Evolutionary conservation across 2,888 invertebrate species (phyloP).

Genomic region (Cylindroiulus punctatus): DNA sequence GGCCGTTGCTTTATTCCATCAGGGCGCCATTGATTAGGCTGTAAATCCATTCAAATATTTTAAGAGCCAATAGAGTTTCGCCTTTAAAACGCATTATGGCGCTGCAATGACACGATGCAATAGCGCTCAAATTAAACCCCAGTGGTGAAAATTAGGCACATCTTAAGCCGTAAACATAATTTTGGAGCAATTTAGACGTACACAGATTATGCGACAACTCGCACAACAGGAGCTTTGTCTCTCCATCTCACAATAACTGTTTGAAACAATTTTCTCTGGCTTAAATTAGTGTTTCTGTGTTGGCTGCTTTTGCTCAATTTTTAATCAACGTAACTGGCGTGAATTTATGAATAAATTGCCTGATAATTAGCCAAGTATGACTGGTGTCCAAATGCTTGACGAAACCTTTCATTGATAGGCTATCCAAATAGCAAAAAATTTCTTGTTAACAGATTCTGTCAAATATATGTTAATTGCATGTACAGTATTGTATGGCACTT

Average conservation of each 20-base stretch:
- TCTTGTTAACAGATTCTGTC: too few species aligned
- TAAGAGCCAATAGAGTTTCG: constrained; percentile 34
- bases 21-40: constrained; percentile 33
- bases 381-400: too few species aligned
- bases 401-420: too few species aligned
- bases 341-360: too few species aligned
- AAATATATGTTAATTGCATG: too few species aligned
- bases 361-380: too few species aligned
- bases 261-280: constrained; percentile 9
- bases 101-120: constrained; percentile 38
- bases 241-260: neutral
- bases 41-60: constrained; percentile 34
- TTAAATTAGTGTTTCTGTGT: neutral
- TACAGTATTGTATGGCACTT: neutral
- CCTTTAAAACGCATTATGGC: constrained; percentile 43
- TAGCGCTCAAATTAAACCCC: constrained; percentile 30
- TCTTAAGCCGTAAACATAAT: constrained; percentile 47
- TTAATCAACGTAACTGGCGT: too few species aligned
- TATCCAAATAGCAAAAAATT: too few species aligned
- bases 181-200: constrained; percentile 38
- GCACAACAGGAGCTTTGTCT: constrained; percentile 33
- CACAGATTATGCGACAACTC: constrained; percentile 45
- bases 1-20: constrained; percentile 28
- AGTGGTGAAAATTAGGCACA: constrained; percentile 47
- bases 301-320: too few species aligned